Evolutionary conservation across 1,140 invertebrate genomes (phyloP).

Genomic region (Doryteuthis pealeii): DNA sequence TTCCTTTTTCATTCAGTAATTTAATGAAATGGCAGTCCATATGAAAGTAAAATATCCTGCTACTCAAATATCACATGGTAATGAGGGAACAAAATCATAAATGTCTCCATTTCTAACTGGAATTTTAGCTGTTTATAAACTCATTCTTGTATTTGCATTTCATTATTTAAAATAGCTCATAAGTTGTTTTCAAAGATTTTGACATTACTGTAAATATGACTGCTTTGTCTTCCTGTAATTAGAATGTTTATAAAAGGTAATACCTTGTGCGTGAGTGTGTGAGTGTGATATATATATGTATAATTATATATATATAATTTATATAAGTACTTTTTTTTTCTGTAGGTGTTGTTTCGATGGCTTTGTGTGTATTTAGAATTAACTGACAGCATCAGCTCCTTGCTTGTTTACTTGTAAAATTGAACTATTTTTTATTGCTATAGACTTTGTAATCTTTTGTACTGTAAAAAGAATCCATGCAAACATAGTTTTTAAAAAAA

Average conservation of each 20-base stretch:
- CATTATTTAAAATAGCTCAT: too few species aligned
- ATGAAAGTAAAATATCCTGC: too few species aligned
- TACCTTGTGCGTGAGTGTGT: not conserved
- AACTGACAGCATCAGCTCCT: not conserved
- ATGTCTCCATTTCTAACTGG: too few species aligned
- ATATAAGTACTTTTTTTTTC: not conserved
- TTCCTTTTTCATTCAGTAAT: too few species aligned
- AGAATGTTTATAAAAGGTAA: not conserved
- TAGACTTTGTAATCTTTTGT: constrained; percentile 14
- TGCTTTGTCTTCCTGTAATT: constrained; percentile 5
- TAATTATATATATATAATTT: not conserved
- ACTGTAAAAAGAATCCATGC: constrained; percentile 8
- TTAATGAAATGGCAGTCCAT: too few species aligned
- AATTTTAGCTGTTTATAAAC: too few species aligned
- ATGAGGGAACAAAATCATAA: too few species aligned
- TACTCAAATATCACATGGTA: too few species aligned
- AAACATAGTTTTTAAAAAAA: not conserved
- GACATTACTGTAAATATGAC: constrained; percentile 5
- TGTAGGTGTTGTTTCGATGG: not conserved
- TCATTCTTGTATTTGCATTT: too few species aligned
- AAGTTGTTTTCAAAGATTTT: too few species aligned
- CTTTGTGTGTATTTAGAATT: not conserved
- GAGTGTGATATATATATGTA: not conserved
- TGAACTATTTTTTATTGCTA: constrained; percentile 17
- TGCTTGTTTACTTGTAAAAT: constrained; percentile 7